Base-by-base conservation (phyloP, 2,113 vertebrate genomes). In the Forbesichthys papilliferus region DNA sequence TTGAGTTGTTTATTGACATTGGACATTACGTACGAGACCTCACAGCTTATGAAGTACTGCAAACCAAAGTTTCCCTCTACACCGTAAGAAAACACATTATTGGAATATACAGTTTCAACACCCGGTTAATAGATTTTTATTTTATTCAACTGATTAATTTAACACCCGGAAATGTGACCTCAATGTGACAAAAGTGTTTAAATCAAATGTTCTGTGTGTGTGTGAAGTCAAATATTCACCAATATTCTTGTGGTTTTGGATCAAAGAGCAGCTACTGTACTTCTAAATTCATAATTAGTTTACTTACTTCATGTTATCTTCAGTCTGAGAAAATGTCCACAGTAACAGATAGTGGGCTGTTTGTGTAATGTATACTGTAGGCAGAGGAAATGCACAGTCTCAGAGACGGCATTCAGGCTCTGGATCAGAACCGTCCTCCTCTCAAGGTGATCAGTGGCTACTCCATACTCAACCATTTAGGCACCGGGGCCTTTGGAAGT, bases 1-100 rank as follows among this genome's bases (percentile, higher is more conserved):
- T 98, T 89, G 95, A 95, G 92, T 82, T 93, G 87, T 96, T 98
- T 90, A 96, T 98, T 81, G 95, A 97, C 75, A 86, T 96, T 88
- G 96, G 95, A 77, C 94, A 96, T 87, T 96, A 96, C 33, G 88
- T 95, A n/a, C 84, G 91, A 66, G 94, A 96, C 77, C 95, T 96
- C 65, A 6, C 88, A 47, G 92, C 92, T 64, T 98, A 96, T 7
- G 92, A 95, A 84, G 88, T 83, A 4, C 82, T 98, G 76, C 93
- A 94, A 55, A 90, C 84, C 11, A 94, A 91, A 85, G 78, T 96
- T 71, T 94, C 93, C 63, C 84, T 85, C 49, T 91, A 94, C 81
- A 84, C 87, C 78, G 95, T 95, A 89, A 93, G 89, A 89, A 47
- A 56, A 71, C 60, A 12, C 47, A 11, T 33, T 33, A 27, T 58